Conservation (phyloP, 2,113 vertebrate species). For the Spizaetus ornatus region DNA sequence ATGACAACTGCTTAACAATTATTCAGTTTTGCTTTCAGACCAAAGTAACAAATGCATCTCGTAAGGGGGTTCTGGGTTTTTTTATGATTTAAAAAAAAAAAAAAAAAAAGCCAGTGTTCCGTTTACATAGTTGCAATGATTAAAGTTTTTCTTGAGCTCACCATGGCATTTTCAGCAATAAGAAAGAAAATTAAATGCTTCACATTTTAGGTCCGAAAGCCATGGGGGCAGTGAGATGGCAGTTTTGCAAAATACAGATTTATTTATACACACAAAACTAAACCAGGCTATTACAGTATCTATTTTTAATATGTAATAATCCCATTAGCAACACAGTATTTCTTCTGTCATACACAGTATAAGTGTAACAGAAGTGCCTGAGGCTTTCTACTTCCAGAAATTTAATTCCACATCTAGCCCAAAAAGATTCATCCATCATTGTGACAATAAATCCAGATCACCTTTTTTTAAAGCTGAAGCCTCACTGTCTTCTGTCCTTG, state of each 20-base stretch:
- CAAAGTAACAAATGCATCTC: not conserved
- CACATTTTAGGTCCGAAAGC: not conserved
- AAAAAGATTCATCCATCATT: not conserved
- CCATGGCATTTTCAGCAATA: not conserved
- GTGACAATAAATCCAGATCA: not conserved
- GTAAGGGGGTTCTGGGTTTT: rapidly evolving
- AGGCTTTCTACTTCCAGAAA: not conserved
- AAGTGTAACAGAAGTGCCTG: not conserved
- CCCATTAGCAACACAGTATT: not conserved
- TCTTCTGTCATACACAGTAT: not conserved
- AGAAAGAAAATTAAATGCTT: not conserved
- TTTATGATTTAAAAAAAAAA: not conserved
- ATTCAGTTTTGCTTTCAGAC: not conserved
- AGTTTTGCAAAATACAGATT: not conserved
- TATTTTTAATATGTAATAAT: not conserved
- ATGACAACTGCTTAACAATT: not conserved
- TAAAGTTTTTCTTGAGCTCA: not conserved
- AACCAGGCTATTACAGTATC: not conserved
- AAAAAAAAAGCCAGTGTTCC: not conserved
- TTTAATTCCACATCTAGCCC: not conserved
- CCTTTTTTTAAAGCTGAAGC: not conserved
- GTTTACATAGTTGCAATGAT: not conserved
- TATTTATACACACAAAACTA: not conserved
- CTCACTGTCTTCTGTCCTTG: not conserved
- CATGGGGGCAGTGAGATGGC: not conserved